Evolutionary conservation across 2,113 vertebrate species (phyloP).

Genomic region (Oriolus oriolus): DNA sequence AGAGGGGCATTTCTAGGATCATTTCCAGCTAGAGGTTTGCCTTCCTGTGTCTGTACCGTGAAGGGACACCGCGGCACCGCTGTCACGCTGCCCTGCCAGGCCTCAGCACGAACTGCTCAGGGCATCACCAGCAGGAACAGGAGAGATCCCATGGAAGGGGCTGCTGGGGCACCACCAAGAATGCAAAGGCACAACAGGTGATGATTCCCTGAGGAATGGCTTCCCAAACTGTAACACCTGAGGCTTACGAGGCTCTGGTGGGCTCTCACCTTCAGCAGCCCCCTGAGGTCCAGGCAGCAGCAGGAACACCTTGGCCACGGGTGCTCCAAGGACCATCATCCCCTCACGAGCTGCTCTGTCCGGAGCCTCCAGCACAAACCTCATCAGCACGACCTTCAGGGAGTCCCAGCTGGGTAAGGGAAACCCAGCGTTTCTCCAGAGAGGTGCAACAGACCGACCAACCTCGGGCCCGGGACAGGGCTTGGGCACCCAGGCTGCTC

Average conservation of each 20-base stretch:
- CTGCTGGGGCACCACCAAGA: neutral
- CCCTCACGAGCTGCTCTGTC: neutral
- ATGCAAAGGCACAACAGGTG: neutral
- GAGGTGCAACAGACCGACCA: rapidly evolving
- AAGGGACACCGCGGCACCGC: neutral
- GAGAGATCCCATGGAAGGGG: neutral
- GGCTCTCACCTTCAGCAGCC: neutral
- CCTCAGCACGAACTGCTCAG: neutral
- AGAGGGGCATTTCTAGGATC: neutral
- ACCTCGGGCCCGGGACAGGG: rapidly evolving
- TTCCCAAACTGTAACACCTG: neutral
- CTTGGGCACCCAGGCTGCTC: neutral
- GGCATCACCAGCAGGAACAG: neutral
- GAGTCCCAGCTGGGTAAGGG: neutral
- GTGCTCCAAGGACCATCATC: neutral
- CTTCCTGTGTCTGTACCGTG: rapidly evolving
- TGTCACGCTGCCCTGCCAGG: neutral
- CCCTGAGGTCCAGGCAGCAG: neutral
- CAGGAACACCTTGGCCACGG: rapidly evolving
- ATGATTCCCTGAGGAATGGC: neutral
- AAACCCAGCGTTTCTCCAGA: rapidly evolving
- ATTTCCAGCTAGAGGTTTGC: neutral
- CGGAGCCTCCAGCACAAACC: neutral
- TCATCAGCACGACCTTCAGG: neutral
- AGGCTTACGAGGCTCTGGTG: rapidly evolving